Evolutionary conservation across 2,888 invertebrate genomes (phyloP).

Genomic region (Drosophila infuscata): DNA sequence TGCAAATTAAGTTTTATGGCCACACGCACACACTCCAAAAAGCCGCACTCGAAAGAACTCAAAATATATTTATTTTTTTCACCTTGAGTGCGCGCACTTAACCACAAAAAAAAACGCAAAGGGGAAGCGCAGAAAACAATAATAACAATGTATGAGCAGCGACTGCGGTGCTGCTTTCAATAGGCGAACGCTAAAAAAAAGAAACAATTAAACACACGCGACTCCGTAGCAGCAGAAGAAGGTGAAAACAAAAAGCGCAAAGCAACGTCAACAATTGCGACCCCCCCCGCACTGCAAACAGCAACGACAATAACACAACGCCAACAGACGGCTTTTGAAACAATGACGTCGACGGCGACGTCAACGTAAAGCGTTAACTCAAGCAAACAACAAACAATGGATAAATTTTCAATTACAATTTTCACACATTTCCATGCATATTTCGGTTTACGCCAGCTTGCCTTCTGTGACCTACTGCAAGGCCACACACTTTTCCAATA

Average conservation of each 20-base stretch:
- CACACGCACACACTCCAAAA: slow-evolving; percentile 54
- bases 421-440: slow-evolving; percentile 53
- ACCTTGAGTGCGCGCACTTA: slow-evolving; percentile 75
- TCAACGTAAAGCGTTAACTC: slow-evolving; percentile 32
- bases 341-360: slow-evolving; percentile 33
- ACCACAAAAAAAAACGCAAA: slow-evolving; percentile 60
- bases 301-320: slow-evolving; percentile 28
- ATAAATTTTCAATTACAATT: slow-evolving; percentile 57
- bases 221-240: slow-evolving; percentile 50
- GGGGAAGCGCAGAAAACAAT: slow-evolving; percentile 54
- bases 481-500: slow-evolving; percentile 41
- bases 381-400: slow-evolving; percentile 59
- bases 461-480: slow-evolving; percentile 13
- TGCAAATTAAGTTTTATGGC: slow-evolving; percentile 60
- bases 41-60: slow-evolving; percentile 67
- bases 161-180: slow-evolving; percentile 49
- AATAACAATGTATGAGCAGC: slow-evolving; percentile 66
- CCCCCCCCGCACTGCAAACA: too few species aligned
- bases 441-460: slow-evolving; percentile 28
- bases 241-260: slow-evolving; percentile 30
- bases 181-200: slow-evolving; percentile 36
- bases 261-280: slow-evolving; percentile 47
- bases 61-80: slow-evolving; percentile 62
- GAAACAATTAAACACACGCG: slow-evolving; percentile 45
- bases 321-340: slow-evolving; percentile 58